Evolutionary conservation across 2,797 vertebrate genomes (phyloP).

Genomic region (Botia kubotai): DNA sequence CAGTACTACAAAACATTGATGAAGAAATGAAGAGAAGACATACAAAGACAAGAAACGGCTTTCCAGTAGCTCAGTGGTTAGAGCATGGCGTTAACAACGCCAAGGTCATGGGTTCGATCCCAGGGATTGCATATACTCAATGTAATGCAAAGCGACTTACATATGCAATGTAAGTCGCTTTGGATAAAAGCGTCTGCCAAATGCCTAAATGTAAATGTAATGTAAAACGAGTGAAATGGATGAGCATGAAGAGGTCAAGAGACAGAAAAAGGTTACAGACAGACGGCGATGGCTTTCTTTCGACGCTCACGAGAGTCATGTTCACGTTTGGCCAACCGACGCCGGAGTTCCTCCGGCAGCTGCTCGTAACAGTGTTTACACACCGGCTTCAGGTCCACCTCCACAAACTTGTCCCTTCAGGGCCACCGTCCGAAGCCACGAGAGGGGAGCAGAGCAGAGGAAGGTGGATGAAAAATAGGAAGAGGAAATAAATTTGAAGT

Average conservation of each 20-base stretch:
- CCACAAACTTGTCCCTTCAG: slow-evolving; percentile 97
- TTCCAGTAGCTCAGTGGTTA: too few species aligned
- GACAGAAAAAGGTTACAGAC: slow-evolving; percentile 81
- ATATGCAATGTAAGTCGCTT: too few species aligned
- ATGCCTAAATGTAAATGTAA: too few species aligned
- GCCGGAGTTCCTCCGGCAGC: slow-evolving; percentile 96
- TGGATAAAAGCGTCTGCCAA: too few species aligned
- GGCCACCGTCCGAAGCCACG: slow-evolving; percentile 53
- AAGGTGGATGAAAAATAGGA: background rate
- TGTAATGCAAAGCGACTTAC: too few species aligned
- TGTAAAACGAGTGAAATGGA: slow-evolving; percentile 31
- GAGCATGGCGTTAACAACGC: too few species aligned
- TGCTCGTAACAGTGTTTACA: slow-evolving; percentile 96
- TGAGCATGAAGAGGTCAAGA: slow-evolving; percentile 52
- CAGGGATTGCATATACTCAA: too few species aligned
- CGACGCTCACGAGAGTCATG: slow-evolving; percentile 89
- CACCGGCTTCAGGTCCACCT: slow-evolving; percentile 96
- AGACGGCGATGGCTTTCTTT: slow-evolving; percentile 89
- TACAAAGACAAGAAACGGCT: slow-evolving; percentile 29
- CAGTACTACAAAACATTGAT: background rate
- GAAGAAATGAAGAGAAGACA: background rate
- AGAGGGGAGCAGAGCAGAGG: slow-evolving; percentile 38
- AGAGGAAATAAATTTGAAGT: slow-evolving; percentile 7
- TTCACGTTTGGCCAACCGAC: slow-evolving; percentile 90
- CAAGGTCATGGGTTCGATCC: too few species aligned